Evolutionary conservation across 1,140 invertebrate species (phyloP).

Genomic region (Cyclina sinensis): DNA sequence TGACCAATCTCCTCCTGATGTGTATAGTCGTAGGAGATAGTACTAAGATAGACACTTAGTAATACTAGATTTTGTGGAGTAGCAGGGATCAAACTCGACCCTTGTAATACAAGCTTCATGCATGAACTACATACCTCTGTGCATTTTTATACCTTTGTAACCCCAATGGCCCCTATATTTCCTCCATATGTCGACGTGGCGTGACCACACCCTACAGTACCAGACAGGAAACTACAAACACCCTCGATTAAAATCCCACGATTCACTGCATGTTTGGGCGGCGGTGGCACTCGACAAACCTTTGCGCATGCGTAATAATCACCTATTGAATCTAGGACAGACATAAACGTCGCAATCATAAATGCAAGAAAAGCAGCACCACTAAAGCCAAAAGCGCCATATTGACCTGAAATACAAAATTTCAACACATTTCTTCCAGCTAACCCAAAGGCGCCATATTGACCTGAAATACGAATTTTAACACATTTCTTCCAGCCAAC

Average conservation of each 20-base stretch:
- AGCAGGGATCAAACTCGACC: too few relatives aligned
- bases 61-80: too few relatives aligned
- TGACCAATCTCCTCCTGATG: too few relatives aligned
- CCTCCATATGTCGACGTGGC: conserved; percentile 94
- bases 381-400: conserved; percentile 66
- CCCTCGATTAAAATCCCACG: conserved; percentile 94
- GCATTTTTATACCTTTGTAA: conserved; percentile 82
- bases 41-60: too few relatives aligned
- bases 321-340: conserved; percentile 77
- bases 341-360: conserved; percentile 69
- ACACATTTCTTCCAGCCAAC: too few relatives aligned
- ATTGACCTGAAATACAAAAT: conserved; percentile 70
- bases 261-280: conserved; percentile 82
- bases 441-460: conserved; percentile 68
- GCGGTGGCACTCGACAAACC: conserved; percentile 77
- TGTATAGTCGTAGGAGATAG: too few relatives aligned
- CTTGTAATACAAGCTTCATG: too few relatives aligned
- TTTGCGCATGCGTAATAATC: conserved; percentile 81
- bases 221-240: conserved; percentile 93
- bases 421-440: too few relatives aligned
- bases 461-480: conserved; percentile 67
- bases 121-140: too few relatives aligned
- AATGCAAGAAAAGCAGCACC: conserved; percentile 58
- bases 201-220: conserved; percentile 93
- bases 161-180: conserved; percentile 95